phyloP scores from a whole-genome alignment of 2,113 vertebrate genomes.

The Chloroceryle aenea region DNA sequence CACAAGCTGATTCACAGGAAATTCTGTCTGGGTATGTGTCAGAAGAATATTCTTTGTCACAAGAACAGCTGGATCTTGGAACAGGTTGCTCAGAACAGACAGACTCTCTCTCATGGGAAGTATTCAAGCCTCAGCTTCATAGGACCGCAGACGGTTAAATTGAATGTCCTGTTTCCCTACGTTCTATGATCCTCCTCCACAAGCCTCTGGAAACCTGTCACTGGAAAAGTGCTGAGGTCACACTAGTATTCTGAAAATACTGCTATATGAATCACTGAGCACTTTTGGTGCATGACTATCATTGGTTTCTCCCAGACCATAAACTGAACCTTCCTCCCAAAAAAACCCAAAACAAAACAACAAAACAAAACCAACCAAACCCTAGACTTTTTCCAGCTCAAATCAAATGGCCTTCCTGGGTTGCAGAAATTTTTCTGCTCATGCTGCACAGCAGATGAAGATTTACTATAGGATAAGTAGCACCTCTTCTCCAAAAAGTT shows the following conservation, averaged over 20 bases:
- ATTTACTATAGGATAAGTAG: not conserved
- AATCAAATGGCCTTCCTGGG: not conserved
- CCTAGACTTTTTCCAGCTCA: not conserved
- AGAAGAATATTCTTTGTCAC: not conserved
- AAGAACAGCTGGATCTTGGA: not conserved
- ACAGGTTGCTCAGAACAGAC: not conserved
- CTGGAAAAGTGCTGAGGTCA: not conserved
- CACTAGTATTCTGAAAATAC: not conserved
- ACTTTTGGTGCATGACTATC: not conserved
- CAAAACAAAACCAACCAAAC: too few relatives aligned
- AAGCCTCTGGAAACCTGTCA: not conserved
- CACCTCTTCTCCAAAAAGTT: not conserved
- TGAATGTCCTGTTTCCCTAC: not conserved
- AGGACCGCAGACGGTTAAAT: not conserved
- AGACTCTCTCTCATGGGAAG: not conserved
- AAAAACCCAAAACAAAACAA: not conserved
- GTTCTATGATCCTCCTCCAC: not conserved
- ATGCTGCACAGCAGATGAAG: not conserved
- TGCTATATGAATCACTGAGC: not conserved
- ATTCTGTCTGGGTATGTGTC: not conserved
- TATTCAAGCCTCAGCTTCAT: not conserved
- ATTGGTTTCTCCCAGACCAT: not conserved
- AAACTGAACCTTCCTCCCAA: not conserved
- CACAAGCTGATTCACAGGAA: not conserved
- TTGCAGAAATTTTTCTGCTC: not conserved